phyloP scores from a whole-genome alignment of 2,888 invertebrate genomes.

The Lypha dubia region DNA sequence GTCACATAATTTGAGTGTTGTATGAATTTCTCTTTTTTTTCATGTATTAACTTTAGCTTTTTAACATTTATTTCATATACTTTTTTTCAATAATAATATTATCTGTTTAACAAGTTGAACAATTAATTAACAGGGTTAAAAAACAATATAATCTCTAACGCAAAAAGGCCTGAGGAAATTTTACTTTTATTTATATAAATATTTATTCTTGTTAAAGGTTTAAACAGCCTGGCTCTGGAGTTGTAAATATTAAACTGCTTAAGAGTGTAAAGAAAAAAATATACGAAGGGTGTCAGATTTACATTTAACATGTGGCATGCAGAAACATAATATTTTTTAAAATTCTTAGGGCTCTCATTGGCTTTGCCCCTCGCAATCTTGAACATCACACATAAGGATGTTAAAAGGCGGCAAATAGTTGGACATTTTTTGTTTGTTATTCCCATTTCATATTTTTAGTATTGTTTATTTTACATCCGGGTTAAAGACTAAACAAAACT shows the following conservation, averaged over 20 bases:
- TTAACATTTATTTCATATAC: constrained; percentile 39
- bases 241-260: not conserved
- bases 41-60: not conserved
- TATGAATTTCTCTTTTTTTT: not conserved
- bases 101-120: constrained; percentile 63
- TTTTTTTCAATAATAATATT: constrained; percentile 61
- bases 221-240: constrained; percentile 17
- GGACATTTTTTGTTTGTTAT: not conserved
- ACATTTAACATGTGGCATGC: not conserved
- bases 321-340: not conserved
- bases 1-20: not conserved
- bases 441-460: constrained; percentile 33
- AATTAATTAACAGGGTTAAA: constrained; percentile 56
- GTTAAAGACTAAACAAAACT: constrained; percentile 47
- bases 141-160: constrained; percentile 35
- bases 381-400: not conserved
- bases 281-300: not conserved
- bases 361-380: not conserved
- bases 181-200: constrained; percentile 35
- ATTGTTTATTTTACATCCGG: constrained; percentile 36
- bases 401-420: constrained; percentile 2
- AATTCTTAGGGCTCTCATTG: not conserved
- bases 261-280: not conserved
- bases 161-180: constrained; percentile 12
- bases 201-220: constrained; percentile 14